Percentiles rank a stretch among this genome's conserved stretches.
These are phyloP conservation scores for Eristalis intricaria DNA, from an alignment of 2,888 invertebrate species.

Conservation along the genomic window DNA sequence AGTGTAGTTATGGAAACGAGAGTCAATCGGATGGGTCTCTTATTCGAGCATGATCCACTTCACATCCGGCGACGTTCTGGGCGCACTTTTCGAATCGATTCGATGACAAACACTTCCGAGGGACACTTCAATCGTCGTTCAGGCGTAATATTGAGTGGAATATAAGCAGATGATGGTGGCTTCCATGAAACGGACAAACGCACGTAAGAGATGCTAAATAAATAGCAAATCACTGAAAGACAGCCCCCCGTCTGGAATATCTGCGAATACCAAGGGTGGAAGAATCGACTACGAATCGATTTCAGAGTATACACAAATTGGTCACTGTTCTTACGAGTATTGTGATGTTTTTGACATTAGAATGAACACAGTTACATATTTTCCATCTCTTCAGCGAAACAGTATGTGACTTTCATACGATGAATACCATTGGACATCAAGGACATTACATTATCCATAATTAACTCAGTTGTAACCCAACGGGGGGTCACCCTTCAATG, in stretches of 20 bases:
- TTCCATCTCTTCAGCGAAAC: neutral
- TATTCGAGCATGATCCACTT: neutral
- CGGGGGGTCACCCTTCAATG: constrained; percentile 1
- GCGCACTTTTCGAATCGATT: neutral
- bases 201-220: neutral
- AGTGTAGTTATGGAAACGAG: neutral
- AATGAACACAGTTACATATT: neutral
- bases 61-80: neutral
- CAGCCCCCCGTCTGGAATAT: neutral
- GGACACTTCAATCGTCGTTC: neutral
- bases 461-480: constrained; percentile 21
- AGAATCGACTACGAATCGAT: no score
- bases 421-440: constrained; percentile 40
- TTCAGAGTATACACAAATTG: neutral
- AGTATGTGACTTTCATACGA: constrained; percentile 9
- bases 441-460: constrained; percentile 48
- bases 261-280: neutral
- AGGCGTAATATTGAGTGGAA: neutral
- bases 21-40: no score
- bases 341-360: neutral
- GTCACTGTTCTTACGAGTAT: neutral
- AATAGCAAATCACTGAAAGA: no score
- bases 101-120: neutral
- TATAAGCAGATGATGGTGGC: neutral
- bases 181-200: neutral